Conservation (phyloP, 2,888 invertebrate species). For the Dexiosoma caninum region DNA sequence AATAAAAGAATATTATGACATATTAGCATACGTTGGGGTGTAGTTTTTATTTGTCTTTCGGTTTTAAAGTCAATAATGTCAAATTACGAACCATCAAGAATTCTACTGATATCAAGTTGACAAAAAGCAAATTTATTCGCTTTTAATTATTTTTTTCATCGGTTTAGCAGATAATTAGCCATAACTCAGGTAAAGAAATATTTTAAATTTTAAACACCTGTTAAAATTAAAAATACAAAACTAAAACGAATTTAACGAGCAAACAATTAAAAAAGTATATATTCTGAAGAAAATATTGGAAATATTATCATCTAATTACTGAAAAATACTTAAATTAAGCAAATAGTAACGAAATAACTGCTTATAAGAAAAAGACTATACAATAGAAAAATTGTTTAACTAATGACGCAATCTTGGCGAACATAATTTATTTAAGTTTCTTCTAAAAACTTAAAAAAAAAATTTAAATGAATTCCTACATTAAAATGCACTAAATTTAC, state of each 20-base stretch:
- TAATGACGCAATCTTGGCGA: slow-evolving; percentile 62
- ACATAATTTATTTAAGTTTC: slow-evolving; percentile 56
- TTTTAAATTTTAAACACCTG: slow-evolving; percentile 49
- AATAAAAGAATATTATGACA: too few relatives aligned
- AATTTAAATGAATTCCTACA: slow-evolving; percentile 11
- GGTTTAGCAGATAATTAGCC: slow-evolving; percentile 52
- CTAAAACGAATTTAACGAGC: slow-evolving; percentile 29
- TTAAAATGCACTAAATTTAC: slow-evolving; percentile 3
- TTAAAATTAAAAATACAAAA: slow-evolving; percentile 28
- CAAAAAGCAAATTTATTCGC: background rate
- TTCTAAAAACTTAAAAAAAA: slow-evolving; percentile 3
- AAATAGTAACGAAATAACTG: slow-evolving; percentile 45
- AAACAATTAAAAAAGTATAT: slow-evolving; percentile 18
- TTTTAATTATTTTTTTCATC: slow-evolving; percentile 16
- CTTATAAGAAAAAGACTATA: slow-evolving; percentile 10
- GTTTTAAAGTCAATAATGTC: background rate
- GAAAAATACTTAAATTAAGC: slow-evolving; percentile 52
- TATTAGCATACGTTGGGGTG: too few relatives aligned
- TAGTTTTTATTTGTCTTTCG: background rate
- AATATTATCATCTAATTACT: slow-evolving; percentile 60
- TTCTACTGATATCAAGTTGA: background rate
- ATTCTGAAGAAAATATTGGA: slow-evolving; percentile 39
- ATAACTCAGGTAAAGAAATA: slow-evolving; percentile 35
- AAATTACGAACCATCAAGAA: background rate
- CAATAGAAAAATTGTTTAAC: slow-evolving; percentile 39